Evolutionary conservation across 30 jellyfish, hydroid and myxozoan species (phyloP).

Genomic region (Cassiopea andromeda): DNA sequence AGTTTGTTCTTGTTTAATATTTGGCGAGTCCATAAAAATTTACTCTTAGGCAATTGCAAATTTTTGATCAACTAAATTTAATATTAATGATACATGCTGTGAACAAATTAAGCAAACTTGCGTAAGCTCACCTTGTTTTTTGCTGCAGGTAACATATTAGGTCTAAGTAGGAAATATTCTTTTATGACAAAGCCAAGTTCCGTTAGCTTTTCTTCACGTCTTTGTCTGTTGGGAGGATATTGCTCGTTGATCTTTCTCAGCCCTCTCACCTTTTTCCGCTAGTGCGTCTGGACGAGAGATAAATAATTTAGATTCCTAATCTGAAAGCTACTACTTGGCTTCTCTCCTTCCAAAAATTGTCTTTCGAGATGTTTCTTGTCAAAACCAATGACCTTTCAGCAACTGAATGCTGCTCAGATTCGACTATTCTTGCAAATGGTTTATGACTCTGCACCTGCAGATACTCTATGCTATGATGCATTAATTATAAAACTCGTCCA

Average conservation of each 20-base stretch:
- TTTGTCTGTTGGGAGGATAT: slow-evolving; percentile 48
- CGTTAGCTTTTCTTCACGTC: slow-evolving; percentile 10
- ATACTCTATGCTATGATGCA: background rate
- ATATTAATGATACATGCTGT: background rate
- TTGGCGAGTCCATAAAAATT: background rate
- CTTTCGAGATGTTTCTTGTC: background rate
- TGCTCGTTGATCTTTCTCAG: background rate
- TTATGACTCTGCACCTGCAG: slow-evolving; percentile 23
- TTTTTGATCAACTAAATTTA: background rate
- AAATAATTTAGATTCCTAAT: background rate
- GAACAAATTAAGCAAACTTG: slow-evolving; percentile 2
- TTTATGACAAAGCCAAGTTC: background rate
- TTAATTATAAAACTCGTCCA: slow-evolving; percentile 6
- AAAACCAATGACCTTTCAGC: background rate
- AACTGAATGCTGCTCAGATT: background rate
- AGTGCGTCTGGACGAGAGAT: background rate
- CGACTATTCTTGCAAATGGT: slow-evolving; percentile 27
- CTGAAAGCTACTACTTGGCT: no score
- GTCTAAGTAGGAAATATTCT: background rate
- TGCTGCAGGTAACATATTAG: slow-evolving; percentile 34
- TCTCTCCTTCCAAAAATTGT: no score
- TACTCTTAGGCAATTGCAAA: background rate
- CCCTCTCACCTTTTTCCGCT: background rate
- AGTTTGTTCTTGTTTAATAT: background rate
- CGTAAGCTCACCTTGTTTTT: slow-evolving; percentile 32